These are phyloP conservation scores for Ptychodera flava DNA, from an alignment of 35 echinoderm and acorn worm species.

Conservation along the genomic window DNA sequence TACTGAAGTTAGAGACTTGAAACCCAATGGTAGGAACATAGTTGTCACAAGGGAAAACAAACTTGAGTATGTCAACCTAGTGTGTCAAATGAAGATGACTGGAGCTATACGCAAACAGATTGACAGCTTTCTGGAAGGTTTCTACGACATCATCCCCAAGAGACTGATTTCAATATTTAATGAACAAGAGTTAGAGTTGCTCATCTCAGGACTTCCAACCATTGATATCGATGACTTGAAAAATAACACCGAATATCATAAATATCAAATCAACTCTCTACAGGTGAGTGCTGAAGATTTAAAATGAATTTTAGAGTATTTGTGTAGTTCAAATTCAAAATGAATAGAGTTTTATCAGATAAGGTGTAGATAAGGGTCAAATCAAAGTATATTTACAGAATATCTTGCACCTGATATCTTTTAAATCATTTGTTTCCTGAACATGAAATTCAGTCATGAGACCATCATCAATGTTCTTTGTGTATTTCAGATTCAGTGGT, in stretches of 20 bases:
- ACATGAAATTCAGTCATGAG: too few relatives aligned
- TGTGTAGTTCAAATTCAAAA: too few relatives aligned
- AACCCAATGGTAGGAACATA: slow-evolving; percentile 72
- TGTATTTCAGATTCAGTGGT: slow-evolving; percentile 99
- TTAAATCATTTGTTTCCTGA: too few relatives aligned
- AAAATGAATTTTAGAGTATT: too few relatives aligned
- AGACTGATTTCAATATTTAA: slow-evolving; percentile 92
- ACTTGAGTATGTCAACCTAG: slow-evolving; percentile 80
- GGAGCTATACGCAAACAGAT: slow-evolving; percentile 95
- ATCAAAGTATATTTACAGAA: too few relatives aligned
- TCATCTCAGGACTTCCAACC: slow-evolving; percentile 80
- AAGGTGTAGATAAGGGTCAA: too few relatives aligned
- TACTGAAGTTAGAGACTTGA: slow-evolving; percentile 87
- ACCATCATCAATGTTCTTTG: too few relatives aligned
- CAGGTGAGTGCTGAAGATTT: too few relatives aligned
- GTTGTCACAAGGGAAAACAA: slow-evolving; percentile 74
- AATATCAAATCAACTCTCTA: slow-evolving; percentile 90
- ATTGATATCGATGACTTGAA: slow-evolving; percentile 97
- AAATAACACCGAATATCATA: slow-evolving; percentile 93
- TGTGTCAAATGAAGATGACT: slow-evolving; percentile 99
- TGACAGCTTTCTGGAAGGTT: slow-evolving; percentile 92
- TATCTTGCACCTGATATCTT: too few relatives aligned
- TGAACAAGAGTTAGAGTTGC: slow-evolving; percentile 89
- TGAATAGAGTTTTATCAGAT: too few relatives aligned
- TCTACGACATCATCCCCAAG: slow-evolving; percentile 99